Evolutionary conservation across 2,888 invertebrate genomes (phyloP), one percentile per base, ranked within the genome.

Genomic region (Metopia argyrocephala): DNA sequence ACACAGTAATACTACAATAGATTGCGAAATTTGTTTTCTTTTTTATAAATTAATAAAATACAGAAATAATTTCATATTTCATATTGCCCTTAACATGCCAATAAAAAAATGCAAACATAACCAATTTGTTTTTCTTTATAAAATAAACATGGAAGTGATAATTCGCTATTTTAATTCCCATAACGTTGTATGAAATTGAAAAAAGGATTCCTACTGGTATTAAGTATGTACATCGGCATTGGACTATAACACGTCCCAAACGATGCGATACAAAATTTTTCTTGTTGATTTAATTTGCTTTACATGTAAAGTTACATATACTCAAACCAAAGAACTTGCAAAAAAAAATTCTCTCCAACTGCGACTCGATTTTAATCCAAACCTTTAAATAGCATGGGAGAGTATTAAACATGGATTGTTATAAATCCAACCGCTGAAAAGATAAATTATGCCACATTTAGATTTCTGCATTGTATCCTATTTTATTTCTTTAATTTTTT

Each of bases 341-440:
- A 12, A n/a, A 2, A 15, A 46, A 71, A 52, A 57, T 65, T 46
- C 56, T 59, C 66, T n/a, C 68, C 68, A 62, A 56, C 68, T 76
- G 76, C 69, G 68, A 76, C 31, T 54, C 69, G 76, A 69, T 69
- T 69, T 62, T 62, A 75, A 48, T 68, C 62, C 45, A n/a, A n/a
- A 62, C n/a, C 54, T 62, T 68, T 28, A 46, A 56, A 59, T 48
- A 54, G n/a, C n/a, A 61, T 69, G 18, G 46, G 15, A 7, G 31
- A 46, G 21, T 54, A 75, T 62, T 54, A 52, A 61, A 31, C 23
- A 68, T 61, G 61, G 61, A 62, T 68, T 66, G 23, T 61, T 75
- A 68, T 61, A 61, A 73, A 52, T 59, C 54, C 31, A 68, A 73
- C 68, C 52, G 68, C 68, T 74, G 68, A 61, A 61, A 59, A 75